These are phyloP conservation scores for Nebria brevicollis DNA, from an alignment of 2,888 invertebrate species.

Conservation along the genomic window DNA sequence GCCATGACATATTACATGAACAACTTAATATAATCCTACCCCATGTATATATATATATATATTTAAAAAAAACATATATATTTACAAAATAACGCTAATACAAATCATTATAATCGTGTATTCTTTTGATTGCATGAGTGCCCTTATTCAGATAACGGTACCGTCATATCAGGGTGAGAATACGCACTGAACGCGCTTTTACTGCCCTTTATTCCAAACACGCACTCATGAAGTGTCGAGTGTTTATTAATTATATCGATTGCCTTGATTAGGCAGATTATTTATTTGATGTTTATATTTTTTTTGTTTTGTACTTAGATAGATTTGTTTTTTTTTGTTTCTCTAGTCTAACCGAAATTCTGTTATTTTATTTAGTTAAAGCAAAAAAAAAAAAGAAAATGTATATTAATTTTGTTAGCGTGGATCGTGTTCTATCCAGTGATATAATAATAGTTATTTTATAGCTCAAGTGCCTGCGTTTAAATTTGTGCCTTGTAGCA, in stretches of 20 bases:
- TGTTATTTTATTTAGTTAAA: constrained; percentile 20
- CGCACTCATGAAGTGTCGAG: not conserved
- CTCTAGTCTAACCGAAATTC: constrained; percentile 37
- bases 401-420: constrained; percentile 11
- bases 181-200: not conserved
- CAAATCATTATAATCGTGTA: not conserved
- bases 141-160: not conserved
- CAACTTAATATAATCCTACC: not conserved
- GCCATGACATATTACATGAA: not conserved
- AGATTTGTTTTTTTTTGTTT: constrained; percentile 27
- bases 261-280: not conserved
- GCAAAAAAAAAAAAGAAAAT: not conserved
- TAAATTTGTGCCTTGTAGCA: constrained; percentile 43
- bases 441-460: constrained; percentile 34
- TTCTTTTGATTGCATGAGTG: not conserved
- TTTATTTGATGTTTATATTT: constrained; percentile 10
- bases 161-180: not conserved
- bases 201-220: not conserved
- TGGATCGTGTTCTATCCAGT: constrained; percentile 33
- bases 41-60: too few relatives aligned
- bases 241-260: not conserved
- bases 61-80: too few relatives aligned
- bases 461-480: constrained; percentile 39
- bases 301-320: constrained; percentile 17
- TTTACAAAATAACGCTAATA: not conserved